Percentiles rank a stretch among this genome's conserved stretches.
Conservation (phyloP, 1,140 invertebrate species). For the Fopius arisanus region DNA sequence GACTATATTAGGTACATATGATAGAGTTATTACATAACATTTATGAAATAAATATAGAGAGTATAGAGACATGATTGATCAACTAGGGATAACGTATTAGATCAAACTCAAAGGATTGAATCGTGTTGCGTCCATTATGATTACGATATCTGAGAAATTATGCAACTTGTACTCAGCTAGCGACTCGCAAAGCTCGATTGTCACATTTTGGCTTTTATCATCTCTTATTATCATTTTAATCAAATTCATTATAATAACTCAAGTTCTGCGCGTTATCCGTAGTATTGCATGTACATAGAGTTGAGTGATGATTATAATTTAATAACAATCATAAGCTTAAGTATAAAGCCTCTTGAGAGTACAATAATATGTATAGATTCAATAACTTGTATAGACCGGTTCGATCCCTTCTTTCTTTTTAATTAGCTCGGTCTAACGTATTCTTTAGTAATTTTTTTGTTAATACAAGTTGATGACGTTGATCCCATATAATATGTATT, state of each 20-base stretch:
- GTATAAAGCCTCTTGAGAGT: slow-evolving; percentile 28
- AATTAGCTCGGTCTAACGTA: slow-evolving; percentile 9
- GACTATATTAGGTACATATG: slow-evolving; percentile 45
- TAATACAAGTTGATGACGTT: slow-evolving; percentile 48
- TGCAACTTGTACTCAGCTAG: background rate
- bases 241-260: background rate
- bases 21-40: background rate
- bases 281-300: slow-evolving; percentile 21
- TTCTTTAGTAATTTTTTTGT: slow-evolving; percentile 14
- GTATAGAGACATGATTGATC: slow-evolving; percentile 37
- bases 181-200: slow-evolving; percentile 18
- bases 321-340: slow-evolving; percentile 22
- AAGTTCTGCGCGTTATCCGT: slow-evolving; percentile 9
- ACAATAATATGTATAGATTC: slow-evolving; percentile 13
- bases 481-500: slow-evolving; percentile 58
- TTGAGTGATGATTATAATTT: background rate
- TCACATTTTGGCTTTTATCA: slow-evolving; percentile 20
- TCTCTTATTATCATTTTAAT: slow-evolving; percentile 3
- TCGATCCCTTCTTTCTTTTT: slow-evolving; percentile 8
- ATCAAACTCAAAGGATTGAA: slow-evolving; percentile 2
- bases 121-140: background rate
- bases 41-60: slow-evolving; percentile 32
- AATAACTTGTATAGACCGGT: slow-evolving; percentile 4
- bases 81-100: slow-evolving; percentile 20
- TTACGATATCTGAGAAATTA: slow-evolving; percentile 3